Evolutionary conservation across 2,113 vertebrate genomes (phyloP).

Genomic region (Lophotis ruficrista): DNA sequence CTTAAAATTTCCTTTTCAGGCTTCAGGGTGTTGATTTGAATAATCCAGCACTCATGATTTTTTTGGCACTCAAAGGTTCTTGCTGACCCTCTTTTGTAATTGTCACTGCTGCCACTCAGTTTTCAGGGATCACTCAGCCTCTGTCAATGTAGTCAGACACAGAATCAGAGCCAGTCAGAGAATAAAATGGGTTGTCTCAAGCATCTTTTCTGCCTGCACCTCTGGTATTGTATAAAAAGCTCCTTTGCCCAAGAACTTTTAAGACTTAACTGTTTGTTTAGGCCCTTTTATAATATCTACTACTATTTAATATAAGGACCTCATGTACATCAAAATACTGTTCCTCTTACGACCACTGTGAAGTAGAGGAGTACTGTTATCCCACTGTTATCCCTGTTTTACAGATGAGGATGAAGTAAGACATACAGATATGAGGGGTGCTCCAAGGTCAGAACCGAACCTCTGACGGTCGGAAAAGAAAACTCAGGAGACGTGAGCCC

Average conservation of each 20-base stretch:
- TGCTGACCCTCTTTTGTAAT: slow-evolving; percentile 1
- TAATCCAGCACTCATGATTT: not conserved
- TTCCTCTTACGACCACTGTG: not conserved
- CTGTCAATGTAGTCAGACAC: not conserved
- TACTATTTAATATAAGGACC: not conserved
- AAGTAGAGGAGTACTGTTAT: not conserved
- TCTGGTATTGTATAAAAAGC: not conserved
- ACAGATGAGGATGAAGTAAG: not conserved
- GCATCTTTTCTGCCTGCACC: not conserved
- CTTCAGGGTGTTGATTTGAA: not conserved
- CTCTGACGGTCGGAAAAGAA: not conserved
- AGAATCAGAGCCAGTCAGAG: not conserved
- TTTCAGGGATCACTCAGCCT: not conserved
- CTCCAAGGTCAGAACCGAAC: not conserved
- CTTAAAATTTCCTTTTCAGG: slow-evolving; percentile 16
- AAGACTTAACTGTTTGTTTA: not conserved
- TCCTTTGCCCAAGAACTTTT: not conserved
- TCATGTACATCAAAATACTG: not conserved
- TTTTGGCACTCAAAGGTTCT: not conserved
- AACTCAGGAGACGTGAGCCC: not conserved
- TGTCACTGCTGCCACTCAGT: not conserved
- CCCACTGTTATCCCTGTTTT: not conserved
- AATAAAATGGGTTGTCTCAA: not conserved
- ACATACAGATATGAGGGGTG: not conserved
- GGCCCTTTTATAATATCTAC: not conserved